Percentiles rank a stretch among this genome's conserved stretches.
Evolutionary conservation across 2,888 invertebrate genomes (phyloP).

Genomic region (Stratiomys singularior): DNA sequence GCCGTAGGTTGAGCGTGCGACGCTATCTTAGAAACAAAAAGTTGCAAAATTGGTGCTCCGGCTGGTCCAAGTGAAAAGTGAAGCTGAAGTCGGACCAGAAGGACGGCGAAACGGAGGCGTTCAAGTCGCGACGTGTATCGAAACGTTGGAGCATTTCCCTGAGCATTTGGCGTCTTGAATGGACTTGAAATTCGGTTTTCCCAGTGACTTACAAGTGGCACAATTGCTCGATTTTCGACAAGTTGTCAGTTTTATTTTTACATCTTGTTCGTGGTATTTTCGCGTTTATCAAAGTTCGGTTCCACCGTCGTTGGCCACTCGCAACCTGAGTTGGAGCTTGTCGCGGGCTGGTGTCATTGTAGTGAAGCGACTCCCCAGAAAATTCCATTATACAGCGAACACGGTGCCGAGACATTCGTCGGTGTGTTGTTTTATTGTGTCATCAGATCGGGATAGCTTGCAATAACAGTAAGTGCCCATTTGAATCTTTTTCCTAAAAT

Average conservation of each 20-base stretch:
- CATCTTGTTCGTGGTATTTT: slow-evolving; percentile 19
- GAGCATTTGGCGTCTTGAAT: background rate
- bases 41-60: background rate
- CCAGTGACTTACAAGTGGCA: background rate
- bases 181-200: background rate
- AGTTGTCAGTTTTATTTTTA: slow-evolving; percentile 42
- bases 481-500: background rate
- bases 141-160: too few species aligned
- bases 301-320: background rate
- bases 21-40: background rate
- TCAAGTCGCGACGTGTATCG: too few species aligned
- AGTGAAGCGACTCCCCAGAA: background rate
- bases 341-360: background rate
- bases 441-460: background rate
- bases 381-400: background rate
- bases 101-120: too few species aligned
- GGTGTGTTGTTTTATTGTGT: slow-evolving; percentile 13
- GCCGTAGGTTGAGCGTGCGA: background rate
- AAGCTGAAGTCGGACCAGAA: background rate
- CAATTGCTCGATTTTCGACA: background rate
- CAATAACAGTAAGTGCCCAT: background rate
- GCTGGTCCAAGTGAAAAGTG: background rate
- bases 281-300: background rate
- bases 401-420: background rate
- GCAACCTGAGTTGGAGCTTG: background rate